Evolutionary conservation across 2,888 invertebrate genomes (phyloP), one percentile per base, ranked within the genome.

Genomic region (Ophion ellenae): DNA sequence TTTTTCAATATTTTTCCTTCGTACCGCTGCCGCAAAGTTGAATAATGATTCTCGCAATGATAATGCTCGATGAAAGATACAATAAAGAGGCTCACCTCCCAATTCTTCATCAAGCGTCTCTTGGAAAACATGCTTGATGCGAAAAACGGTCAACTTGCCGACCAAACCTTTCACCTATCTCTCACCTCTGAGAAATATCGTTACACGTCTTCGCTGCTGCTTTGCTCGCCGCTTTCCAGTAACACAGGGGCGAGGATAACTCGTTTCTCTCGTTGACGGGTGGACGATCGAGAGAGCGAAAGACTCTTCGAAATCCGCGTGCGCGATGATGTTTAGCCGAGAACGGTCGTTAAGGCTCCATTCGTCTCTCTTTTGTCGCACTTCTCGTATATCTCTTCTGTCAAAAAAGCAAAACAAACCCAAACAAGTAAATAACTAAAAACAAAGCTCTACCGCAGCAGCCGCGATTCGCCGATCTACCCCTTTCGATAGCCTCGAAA

Each of bases 81-180:
- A 47, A 69, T 47, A 47, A 47, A 69, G 47, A 69, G 11, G 57
- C 87, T 87, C 69, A 88, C 87, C 84, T 79, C 87, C 14, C 47
- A 82, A 74, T 87, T 66, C 66, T 53, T 53, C 53, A 5, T 53
- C 17, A 53, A 17, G 4, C 53, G 53, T 53, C 17, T 53, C 17
- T 17, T 53, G 53, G 53, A 53, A 17, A 53, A 53, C 53, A 53
- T 40, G 9, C 40, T 40, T 40, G 40, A 40, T 40, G 6, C 40
- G 6, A 6, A 40, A 40, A 40, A 40, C 40, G 6, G 7, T 40
- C 40, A 40, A 40, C 6, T 40, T 40, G 40, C 9, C 9, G 9
- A 6, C 40, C 5, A 40, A 40, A 40, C 7, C 9, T 40, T 40
- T 40, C 40, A 7, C 5, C 9, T 40, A 7, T 40, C 24, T 9